Evolutionary conservation across 2,113 vertebrate species (phyloP), one percentile per base, ranked within the genome.

Genomic region (Elephas maximus): DNA sequence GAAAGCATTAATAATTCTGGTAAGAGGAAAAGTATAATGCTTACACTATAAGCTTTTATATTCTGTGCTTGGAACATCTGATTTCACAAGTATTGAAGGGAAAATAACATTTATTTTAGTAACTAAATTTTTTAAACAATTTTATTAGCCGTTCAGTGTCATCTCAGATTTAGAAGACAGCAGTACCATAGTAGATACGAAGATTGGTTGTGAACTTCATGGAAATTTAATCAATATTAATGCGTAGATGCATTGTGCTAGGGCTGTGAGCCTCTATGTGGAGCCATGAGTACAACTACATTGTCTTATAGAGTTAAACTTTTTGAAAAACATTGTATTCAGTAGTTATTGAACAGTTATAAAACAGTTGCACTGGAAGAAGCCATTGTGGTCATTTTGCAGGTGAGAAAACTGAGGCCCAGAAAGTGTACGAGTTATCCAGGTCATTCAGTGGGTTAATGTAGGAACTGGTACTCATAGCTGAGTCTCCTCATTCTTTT

Each of bases 161-260:
- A 45, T 91, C 94, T 94, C 41, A 93, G 10, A 37, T 90, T 37
- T 37, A 67, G 78, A 81, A 88, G 28, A 30, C 8, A 79, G 77
- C 48, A 53, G 53, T 71, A 5, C 79, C 44, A 73, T 26, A 81
- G 24, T 88, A 63, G 78, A 78, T 86, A 57, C 74, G 48, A 81
- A 91, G 92, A 94, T 33, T 79, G 18, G 9, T 60, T 81, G 28
- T 95, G 60, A 92, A 14, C 77, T 20, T 45, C 62, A 51, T 88
- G 21, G 30, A 88, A 81, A 88, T 92, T n/a, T 88, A 90, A 7
- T 93, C 63, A 94, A 60, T 80, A 20, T 53, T 97, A 51, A 53
- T 86, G 21, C 20, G 62, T 33, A 84, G 24, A 21, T 91, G 21
- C 14, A 21, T 60, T 94, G 26, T 71, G 20, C 57, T 80, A 51